These are phyloP conservation scores for Orthosia cruda DNA, from an alignment of 2,888 invertebrate genomes.

Conservation along the genomic window DNA sequence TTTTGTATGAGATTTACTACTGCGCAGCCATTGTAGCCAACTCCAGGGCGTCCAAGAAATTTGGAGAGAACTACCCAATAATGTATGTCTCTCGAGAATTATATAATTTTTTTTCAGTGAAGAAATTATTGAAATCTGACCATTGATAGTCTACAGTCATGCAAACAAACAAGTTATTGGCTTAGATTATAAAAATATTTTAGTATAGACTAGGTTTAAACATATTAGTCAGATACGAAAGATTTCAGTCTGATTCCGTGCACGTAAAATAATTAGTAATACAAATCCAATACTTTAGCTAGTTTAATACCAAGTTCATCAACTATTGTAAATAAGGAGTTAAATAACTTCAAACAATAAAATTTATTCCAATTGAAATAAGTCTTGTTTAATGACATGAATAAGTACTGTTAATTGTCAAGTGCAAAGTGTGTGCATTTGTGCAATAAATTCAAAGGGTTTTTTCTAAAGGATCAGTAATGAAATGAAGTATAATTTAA, in stretches of 20 bases:
- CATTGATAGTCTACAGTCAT: background rate
- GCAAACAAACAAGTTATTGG: background rate
- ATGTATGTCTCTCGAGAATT: no score
- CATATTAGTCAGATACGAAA: slow-evolving; percentile 3
- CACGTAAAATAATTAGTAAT: background rate
- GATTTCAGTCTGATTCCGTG: background rate
- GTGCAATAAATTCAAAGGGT: slow-evolving; percentile 10
- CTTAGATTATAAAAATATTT: background rate
- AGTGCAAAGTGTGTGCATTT: slow-evolving; percentile 3
- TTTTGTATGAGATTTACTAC: no score
- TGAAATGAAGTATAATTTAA: slow-evolving; percentile 46
- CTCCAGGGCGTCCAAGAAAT: no score
- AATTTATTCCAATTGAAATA: background rate
- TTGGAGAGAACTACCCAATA: no score
- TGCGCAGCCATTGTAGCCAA: no score
- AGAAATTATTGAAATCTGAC: background rate
- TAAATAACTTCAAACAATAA: slow-evolving; percentile 1
- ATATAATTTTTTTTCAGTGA: background rate
- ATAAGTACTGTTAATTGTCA: slow-evolving; percentile 2
- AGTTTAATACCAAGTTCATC: background rate
- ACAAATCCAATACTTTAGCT: background rate
- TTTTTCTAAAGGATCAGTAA: slow-evolving; percentile 37
- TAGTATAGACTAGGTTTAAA: background rate
- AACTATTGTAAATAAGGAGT: background rate
- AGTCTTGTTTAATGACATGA: background rate